A percentile compares a stretch with the other conserved stretches of the same genome.
Evolutionary conservation across 2,113 vertebrate species (phyloP).

Genomic region (Gila orcuttii): DNA sequence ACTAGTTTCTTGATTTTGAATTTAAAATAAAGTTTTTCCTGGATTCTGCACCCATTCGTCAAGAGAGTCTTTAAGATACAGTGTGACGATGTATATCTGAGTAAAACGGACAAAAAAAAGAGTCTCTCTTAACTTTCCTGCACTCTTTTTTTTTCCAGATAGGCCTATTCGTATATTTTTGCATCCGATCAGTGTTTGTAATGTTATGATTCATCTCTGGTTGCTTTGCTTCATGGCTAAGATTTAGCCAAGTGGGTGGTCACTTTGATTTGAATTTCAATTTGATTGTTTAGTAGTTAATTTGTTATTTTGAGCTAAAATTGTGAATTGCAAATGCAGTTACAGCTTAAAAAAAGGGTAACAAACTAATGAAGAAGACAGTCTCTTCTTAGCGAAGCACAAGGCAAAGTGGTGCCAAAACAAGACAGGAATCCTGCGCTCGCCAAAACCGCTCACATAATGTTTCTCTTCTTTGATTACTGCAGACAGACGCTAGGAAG

Average conservation of each 20-base stretch:
- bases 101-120: no score
- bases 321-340: background rate
- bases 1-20: no score
- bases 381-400: background rate
- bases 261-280: background rate
- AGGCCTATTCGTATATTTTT: background rate
- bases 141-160: background rate
- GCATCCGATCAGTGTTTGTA: background rate
- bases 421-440: background rate
- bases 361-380: background rate
- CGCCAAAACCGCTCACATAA: background rate
- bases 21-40: no score
- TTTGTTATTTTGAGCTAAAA: background rate
- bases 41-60: no score
- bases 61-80: no score
- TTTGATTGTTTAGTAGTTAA: background rate
- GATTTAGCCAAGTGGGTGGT: background rate
- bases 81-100: no score
- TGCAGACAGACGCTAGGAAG: slow-evolving; percentile 39
- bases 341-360: background rate
- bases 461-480: slow-evolving; percentile 57
- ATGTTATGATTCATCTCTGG: background rate
- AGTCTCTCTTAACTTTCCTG: background rate
- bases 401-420: slow-evolving; percentile 4
- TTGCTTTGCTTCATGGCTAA: background rate